These are phyloP conservation scores for Cyanoliseus patagonus DNA, from an alignment of 2,113 vertebrate species.

Conservation along the genomic window DNA sequence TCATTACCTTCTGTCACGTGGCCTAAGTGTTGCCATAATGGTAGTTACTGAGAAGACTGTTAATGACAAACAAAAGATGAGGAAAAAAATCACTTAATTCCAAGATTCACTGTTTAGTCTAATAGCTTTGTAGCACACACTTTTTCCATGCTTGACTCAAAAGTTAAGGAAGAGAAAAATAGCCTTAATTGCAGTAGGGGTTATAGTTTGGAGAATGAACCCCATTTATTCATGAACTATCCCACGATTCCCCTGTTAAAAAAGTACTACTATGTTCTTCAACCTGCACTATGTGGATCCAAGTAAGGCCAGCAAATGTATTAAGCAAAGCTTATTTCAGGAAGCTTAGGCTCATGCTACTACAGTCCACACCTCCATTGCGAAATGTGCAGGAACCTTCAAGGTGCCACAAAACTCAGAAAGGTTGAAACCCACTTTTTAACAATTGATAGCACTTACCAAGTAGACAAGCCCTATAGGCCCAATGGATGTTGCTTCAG, in stretches of 20 bases:
- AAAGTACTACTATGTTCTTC: neutral
- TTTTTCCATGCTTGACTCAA: neutral
- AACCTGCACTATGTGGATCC: neutral
- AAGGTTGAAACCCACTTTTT: neutral
- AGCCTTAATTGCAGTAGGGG: neutral
- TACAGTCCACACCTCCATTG: neutral
- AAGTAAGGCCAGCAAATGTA: neutral
- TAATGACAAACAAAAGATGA: conserved; percentile 52
- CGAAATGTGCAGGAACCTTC: neutral
- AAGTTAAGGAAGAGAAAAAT: conserved; percentile 28
- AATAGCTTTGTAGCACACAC: neutral
- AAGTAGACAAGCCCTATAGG: neutral
- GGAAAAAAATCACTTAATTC: neutral
- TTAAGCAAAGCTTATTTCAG: neutral
- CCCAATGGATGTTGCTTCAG: neutral
- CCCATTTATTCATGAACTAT: neutral
- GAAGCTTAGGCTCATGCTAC: neutral
- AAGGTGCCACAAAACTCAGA: neutral
- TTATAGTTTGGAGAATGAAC: neutral
- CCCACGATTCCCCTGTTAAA: neutral
- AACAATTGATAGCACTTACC: neutral
- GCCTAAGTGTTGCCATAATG: neutral
- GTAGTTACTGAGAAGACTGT: conserved; percentile 20
- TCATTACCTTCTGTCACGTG: conserved; percentile 44
- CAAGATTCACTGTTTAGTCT: neutral